phyloP scores from a whole-genome alignment of 2,113 vertebrate species.

The Forbesichthys agassizii region DNA sequence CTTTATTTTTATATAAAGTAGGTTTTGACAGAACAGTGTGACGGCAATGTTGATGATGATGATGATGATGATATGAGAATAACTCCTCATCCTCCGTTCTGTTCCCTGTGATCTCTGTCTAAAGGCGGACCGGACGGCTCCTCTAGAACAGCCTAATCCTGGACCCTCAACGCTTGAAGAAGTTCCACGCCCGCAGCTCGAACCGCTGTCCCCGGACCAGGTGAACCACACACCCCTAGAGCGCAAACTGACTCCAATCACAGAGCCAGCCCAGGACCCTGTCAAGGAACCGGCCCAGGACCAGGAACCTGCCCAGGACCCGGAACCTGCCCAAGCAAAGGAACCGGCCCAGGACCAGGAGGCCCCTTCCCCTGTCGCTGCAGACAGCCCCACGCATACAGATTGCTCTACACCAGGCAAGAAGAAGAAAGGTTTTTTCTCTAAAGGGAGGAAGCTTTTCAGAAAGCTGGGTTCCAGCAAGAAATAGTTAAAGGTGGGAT shows the following conservation, averaged over 20 bases:
- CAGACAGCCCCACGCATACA: slow-evolving; percentile 33
- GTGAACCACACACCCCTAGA: not conserved
- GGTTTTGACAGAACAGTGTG: not conserved
- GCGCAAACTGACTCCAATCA: slow-evolving; percentile 2
- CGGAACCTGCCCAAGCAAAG: slow-evolving; percentile 12
- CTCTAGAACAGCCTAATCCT: slow-evolving; percentile 47
- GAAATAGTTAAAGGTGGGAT: slow-evolving; percentile 75
- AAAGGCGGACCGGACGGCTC: slow-evolving; percentile 60
- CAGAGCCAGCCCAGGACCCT: not conserved
- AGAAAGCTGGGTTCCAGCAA: slow-evolving; percentile 88
- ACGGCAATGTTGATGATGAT: no score
- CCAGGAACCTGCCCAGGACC: slow-evolving; percentile 3
- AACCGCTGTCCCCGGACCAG: no score
- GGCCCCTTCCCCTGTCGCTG: slow-evolving; percentile 1
- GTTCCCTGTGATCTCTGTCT: slow-evolving; percentile 2
- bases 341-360: slow-evolving; percentile 1
- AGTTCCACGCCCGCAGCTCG: not conserved
- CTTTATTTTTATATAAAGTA: not conserved
- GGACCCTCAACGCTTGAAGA: slow-evolving; percentile 31
- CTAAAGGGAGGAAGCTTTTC: slow-evolving; percentile 89
- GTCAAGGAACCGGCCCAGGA: not conserved
- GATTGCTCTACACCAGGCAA: slow-evolving; percentile 67
- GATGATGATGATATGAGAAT: not conserved
- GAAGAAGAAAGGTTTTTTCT: slow-evolving; percentile 88
- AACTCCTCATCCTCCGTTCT: not conserved